phyloP scores from a whole-genome alignment of 1,140 invertebrate species.

The Brevipalpus yothersi region DNA sequence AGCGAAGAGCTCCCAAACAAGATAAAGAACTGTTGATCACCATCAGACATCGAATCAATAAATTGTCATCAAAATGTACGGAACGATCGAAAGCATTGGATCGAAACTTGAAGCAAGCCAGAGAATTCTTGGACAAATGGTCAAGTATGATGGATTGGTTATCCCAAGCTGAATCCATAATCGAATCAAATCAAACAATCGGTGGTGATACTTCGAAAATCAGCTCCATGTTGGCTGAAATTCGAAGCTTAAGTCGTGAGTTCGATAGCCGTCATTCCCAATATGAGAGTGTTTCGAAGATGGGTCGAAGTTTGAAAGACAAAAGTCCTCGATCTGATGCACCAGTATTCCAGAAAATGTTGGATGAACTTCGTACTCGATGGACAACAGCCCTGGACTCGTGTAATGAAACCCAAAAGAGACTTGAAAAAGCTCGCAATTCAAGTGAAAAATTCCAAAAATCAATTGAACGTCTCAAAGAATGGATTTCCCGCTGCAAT shows the following conservation, averaged over 20 bases:
- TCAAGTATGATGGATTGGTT: constrained; percentile 23
- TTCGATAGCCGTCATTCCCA: constrained; percentile 64
- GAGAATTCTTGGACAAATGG: constrained; percentile 79
- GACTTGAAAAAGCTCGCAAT: constrained; percentile 74
- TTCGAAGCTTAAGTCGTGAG: constrained; percentile 25
- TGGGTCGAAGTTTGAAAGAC: constrained; percentile 66
- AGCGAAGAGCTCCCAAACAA: constrained; percentile 97
- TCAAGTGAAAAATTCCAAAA: constrained; percentile 90
- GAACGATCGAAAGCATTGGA: constrained; percentile 76
- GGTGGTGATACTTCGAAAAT: not conserved
- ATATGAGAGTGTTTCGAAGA: constrained; percentile 68
- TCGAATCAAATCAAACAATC: constrained; percentile 19
- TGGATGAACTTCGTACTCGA: constrained; percentile 66
- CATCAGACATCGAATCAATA: constrained; percentile 89
- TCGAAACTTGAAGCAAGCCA: constrained; percentile 81
- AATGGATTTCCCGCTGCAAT: constrained; percentile 66
- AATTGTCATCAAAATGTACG: constrained; percentile 76
- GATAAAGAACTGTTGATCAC: constrained; percentile 82
- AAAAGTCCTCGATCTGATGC: constrained; percentile 76
- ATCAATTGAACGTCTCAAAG: constrained; percentile 67
- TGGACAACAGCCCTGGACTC: constrained; percentile 84
- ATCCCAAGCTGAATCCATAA: not conserved
- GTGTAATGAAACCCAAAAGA: constrained; percentile 74
- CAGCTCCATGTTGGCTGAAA: not conserved
- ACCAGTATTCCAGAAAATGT: constrained; percentile 47